phyloP scores from a whole-genome alignment of 2,888 invertebrate genomes.

The Chironomus riparius region DNA sequence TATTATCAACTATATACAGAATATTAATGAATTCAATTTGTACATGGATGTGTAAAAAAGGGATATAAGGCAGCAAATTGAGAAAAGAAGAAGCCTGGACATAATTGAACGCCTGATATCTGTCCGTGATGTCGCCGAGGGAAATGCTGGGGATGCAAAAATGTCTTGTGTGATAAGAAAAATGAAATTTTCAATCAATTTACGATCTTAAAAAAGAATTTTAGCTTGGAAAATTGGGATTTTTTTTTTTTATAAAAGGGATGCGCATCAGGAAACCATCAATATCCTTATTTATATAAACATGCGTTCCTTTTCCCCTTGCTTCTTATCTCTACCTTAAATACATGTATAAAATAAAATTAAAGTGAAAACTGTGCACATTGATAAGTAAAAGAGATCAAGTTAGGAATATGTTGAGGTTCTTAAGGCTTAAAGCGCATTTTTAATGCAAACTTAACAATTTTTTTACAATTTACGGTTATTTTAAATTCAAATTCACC shows the following conservation, averaged over 20 bases:
- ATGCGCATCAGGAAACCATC: slow-evolving; percentile 18
- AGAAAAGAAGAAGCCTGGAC: not conserved
- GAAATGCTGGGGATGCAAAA: not conserved
- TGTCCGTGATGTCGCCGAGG: not conserved
- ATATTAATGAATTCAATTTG: slow-evolving; percentile 26
- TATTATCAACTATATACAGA: not conserved
- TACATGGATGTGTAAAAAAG: not conserved
- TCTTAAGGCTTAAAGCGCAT: too few species aligned
- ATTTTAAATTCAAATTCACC: too few species aligned
- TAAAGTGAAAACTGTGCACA: too few species aligned
- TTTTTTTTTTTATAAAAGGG: not conserved
- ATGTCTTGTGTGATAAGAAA: slow-evolving; percentile 3
- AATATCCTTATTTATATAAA: slow-evolving; percentile 22
- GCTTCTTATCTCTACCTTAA: not conserved
- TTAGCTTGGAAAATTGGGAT: not conserved
- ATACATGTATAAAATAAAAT: too few species aligned
- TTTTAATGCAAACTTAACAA: too few species aligned
- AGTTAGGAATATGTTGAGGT: not conserved
- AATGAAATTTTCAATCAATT: slow-evolving; percentile 24
- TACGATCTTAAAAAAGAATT: not conserved
- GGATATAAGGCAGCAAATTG: not conserved
- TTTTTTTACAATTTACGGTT: too few species aligned
- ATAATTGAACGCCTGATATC: not conserved
- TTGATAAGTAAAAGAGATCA: too few species aligned
- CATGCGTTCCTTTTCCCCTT: not conserved